Evolutionary conservation across 2,113 vertebrate species (phyloP), one percentile per base, ranked within the genome.

Genomic region (Pollimyrus isidori): DNA sequence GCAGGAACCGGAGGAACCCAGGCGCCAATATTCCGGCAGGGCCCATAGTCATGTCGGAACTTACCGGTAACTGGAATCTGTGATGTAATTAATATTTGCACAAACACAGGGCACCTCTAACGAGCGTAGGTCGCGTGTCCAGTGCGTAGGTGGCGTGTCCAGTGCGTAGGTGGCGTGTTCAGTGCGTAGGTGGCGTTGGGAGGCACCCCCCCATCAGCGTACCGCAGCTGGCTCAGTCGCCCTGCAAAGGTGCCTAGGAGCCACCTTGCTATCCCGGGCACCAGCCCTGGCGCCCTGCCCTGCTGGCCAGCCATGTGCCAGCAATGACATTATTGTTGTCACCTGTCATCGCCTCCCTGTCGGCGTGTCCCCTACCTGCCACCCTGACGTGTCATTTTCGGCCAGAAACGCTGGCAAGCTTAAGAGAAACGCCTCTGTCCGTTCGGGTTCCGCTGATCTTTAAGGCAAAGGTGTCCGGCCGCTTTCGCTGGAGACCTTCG

Each of bases 141-240:
- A 93, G 92, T 94, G 95, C 94, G 94, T 91, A 94, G 95, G 95
- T 96, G 96, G 17, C 93, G 93, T 94, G n/a, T n/a, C n/a, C n/a
- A n/a, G n/a, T n/a, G 96, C 96, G 96, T n/a, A n/a, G n/a, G n/a
- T n/a, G 96, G 96, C 97, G 96, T 94, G 94, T 94, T 94, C 92
- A 93, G 92, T 94, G 95, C 94, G 94, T 91, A 94, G 95, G 95
- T 96, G 96, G 17, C 93, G 93, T 94, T 96, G 95, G 96, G 95
- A 93, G 93, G 93, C 89, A 30, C 30, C 46, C n/a, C 30, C 49
- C 26, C 46, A 17, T 48, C 46, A 48, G 84, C 13, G 19, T 3
- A 3, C 45, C 48, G 45, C 39, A 23, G 62, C 62, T 69, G n/a
- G 62, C 10, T 69, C 26, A 0, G 62, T 69, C 10, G 3, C 15